Conservation (phyloP, 2,888 invertebrate species). For the Cephus pulcher region DNA sequence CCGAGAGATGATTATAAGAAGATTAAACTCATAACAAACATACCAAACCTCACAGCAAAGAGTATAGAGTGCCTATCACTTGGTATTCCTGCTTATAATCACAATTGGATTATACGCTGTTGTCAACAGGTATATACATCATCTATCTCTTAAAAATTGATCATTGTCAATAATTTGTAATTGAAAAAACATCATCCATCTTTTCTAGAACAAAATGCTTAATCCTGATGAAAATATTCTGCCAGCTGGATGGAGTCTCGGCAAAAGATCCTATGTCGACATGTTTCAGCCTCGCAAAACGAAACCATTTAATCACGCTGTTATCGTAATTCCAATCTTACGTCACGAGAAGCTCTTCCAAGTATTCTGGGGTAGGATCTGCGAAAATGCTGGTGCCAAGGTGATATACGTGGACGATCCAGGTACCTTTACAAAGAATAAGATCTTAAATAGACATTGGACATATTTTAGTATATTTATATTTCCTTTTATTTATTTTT, state of each 20-base stretch:
- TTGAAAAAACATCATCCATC: slow-evolving; percentile 4
- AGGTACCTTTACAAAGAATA: slow-evolving; percentile 34
- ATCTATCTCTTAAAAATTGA: not conserved
- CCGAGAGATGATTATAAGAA: slow-evolving; percentile 70
- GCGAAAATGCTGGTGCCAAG: slow-evolving; percentile 69
- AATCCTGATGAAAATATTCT: slow-evolving; percentile 69
- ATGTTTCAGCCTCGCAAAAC: slow-evolving; percentile 50
- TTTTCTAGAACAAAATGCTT: slow-evolving; percentile 54
- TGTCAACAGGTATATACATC: slow-evolving; percentile 63
- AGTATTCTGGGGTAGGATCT: slow-evolving; percentile 74
- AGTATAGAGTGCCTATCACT: slow-evolving; percentile 79
- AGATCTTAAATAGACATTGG: not conserved
- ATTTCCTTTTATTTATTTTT: not conserved
- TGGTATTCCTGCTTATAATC: slow-evolving; percentile 73
- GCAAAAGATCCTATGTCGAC: slow-evolving; percentile 66
- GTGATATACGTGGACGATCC: slow-evolving; percentile 48
- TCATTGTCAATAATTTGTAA: not conserved
- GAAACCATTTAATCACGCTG: slow-evolving; percentile 51
- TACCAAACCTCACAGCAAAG: slow-evolving; percentile 80
- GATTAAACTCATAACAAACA: slow-evolving; percentile 75
- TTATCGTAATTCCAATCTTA: slow-evolving; percentile 53
- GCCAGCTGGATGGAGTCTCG: slow-evolving; percentile 74
- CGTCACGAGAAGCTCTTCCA: slow-evolving; percentile 68
- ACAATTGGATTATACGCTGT: slow-evolving; percentile 79
- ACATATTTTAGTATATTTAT: not conserved